phyloP scores from a whole-genome alignment of 37 sponge, comb jelly and placozoan genomes.

The Beroe ovata region DNA sequence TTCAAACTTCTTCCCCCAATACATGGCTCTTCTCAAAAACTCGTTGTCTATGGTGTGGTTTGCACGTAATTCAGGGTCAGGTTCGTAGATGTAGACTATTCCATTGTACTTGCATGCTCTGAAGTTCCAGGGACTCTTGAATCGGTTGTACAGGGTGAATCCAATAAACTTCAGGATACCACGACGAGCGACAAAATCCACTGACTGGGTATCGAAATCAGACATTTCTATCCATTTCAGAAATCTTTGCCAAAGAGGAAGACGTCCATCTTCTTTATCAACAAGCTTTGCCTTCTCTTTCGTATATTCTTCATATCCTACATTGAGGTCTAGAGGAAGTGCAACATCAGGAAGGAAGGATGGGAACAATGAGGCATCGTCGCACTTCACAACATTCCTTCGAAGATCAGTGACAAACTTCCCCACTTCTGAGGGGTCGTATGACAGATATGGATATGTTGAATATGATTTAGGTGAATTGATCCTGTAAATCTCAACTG shows the following conservation, averaged over 20 bases:
- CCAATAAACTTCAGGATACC: constrained; percentile 29
- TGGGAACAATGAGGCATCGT: background rate
- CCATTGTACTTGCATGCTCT: constrained; percentile 3
- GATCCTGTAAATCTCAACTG: too few species aligned
- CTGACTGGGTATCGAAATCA: background rate
- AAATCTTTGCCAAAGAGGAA: constrained; percentile 5
- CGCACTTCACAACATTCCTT: background rate
- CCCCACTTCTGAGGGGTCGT: background rate
- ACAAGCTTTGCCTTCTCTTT: background rate
- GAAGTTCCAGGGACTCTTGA: constrained; percentile 17
- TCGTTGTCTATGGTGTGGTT: background rate
- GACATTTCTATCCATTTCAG: background rate
- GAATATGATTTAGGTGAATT: constrained; percentile 5
- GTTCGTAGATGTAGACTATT: constrained; percentile 25
- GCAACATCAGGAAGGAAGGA: background rate
- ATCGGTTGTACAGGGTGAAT: background rate
- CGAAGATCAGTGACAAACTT: background rate
- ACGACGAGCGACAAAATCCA: constrained; percentile 3
- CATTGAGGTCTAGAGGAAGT: constrained; percentile 35
- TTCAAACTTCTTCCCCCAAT: constrained; percentile 20
- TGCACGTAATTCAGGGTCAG: background rate
- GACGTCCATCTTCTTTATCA: background rate
- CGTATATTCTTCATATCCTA: constrained; percentile 2
- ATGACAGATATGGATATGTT: background rate
- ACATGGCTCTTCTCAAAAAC: background rate